A percentile compares a stretch with the other conserved stretches of the same genome.
These are phyloP conservation scores for Papilio gigon DNA, from an alignment of 2,888 invertebrate genomes.

Conservation along the genomic window DNA sequence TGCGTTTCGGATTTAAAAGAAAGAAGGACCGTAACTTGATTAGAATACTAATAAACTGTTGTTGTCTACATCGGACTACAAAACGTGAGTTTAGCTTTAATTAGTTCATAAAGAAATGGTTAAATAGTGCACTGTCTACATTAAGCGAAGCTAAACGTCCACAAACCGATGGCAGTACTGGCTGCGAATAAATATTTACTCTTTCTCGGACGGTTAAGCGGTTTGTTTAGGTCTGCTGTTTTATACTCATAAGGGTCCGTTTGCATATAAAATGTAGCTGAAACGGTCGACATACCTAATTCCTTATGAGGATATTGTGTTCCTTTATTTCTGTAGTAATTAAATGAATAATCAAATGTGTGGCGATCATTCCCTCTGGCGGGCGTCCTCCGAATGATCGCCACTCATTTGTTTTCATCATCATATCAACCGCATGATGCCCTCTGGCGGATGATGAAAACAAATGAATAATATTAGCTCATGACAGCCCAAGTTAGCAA, in stretches of 20 bases:
- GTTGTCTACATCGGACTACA: neutral
- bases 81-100: neutral
- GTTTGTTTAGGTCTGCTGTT: constrained; percentile 24
- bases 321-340: neutral
- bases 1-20: neutral
- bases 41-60: too few species aligned
- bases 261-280: constrained; percentile 1
- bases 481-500: too few species aligned
- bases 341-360: too few species aligned
- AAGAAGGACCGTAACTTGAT: neutral
- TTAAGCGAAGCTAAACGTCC: neutral
- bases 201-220: constrained; percentile 7
- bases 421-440: too few species aligned
- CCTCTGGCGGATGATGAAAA: too few species aligned
- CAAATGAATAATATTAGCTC: too few species aligned
- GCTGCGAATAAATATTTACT: constrained; percentile 29
- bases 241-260: constrained; percentile 21
- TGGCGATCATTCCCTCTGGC: too few species aligned
- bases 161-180: constrained; percentile 5
- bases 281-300: neutral
- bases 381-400: too few species aligned
- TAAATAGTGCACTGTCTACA: neutral
- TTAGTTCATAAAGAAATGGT: neutral
- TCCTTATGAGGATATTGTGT: neutral
- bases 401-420: too few species aligned